Base-by-base conservation (phyloP, 2,888 invertebrate genomes). In the Synergus gifuensis region DNA sequence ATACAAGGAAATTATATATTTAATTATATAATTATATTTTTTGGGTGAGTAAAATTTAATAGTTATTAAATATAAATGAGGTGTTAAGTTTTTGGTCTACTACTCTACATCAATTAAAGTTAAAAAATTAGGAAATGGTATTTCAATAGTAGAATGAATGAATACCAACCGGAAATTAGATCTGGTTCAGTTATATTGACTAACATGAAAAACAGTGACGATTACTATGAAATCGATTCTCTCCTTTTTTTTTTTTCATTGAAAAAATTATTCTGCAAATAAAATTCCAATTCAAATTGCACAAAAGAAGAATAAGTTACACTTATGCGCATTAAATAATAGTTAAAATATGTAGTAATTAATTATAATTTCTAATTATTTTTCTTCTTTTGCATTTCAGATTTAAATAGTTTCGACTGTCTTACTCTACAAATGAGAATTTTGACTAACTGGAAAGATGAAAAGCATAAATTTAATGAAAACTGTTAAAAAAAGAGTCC, bases 401-500 rank as follows among this genome's bases (percentile, higher is more conserved):
- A 54, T 54, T 54, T 16, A 54, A 11, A 22, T 60, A 22, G 60
- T 22, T 22, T 12, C 12, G 4, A 60, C 22, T 12, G 4, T 62
- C 5, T 28, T 28, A 5, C 22, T 62, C 14, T 5, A 16, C 49
- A 54, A 16, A 54, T 16, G 49, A 54, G 3, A n/a, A 46, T 22
- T 42, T 5, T 67, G 2, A 4, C 14, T 8, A 67, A 11, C n/a
- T n/a, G 44, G 22, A 16, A 84, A 60, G 49, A 89, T 89, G 89
- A 84, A 82, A 11, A 84, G 81, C 18, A 67, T 87, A 16, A 85
- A 84, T 80, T 81, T 85, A 0, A 78, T 76, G 14, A 85, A 79
- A 14, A 11, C 84, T 5, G 67, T 83, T 16, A 83, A 83, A 78
- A 86, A 83, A 77, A 87, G 87, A 83, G 77, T 93, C 3, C 94